Conservation (phyloP, 2,113 vertebrate genomes). For the Cyanocitta stelleri region DNA sequence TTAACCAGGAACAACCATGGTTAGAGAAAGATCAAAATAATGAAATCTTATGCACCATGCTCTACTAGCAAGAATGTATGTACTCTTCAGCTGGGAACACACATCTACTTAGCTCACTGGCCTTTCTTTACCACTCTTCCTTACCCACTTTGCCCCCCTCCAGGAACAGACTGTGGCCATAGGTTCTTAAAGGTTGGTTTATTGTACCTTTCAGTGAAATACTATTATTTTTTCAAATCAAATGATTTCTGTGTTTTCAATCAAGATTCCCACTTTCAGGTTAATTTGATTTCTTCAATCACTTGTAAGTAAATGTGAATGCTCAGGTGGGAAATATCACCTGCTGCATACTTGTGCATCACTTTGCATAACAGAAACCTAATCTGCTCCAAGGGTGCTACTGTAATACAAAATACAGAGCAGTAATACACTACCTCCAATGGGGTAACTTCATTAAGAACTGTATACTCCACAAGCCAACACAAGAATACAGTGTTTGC, state of each 20-base stretch:
- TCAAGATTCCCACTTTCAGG: not conserved
- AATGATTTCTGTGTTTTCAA: fast-evolving
- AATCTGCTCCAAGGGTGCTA: not conserved
- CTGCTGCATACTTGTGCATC: not conserved
- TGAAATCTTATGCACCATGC: not conserved
- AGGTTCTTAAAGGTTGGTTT: not conserved
- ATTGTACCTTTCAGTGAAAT: not conserved
- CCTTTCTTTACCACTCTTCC: not conserved
- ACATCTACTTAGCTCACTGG: not conserved
- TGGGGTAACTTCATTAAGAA: not conserved
- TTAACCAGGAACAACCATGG: not conserved
- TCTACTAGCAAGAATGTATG: not conserved
- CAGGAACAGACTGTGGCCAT: not conserved
- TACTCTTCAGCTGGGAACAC: not conserved
- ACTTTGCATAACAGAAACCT: not conserved
- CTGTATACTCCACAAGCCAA: fast-evolving
- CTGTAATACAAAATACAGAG: not conserved
- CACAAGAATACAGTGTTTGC: not conserved
- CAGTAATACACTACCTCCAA: not conserved
- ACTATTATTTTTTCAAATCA: not conserved
- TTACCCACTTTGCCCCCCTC: fast-evolving
- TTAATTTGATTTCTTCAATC: not conserved
- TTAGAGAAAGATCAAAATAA: not conserved
- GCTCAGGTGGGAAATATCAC: not conserved
- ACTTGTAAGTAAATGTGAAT: not conserved